These are phyloP conservation scores for Neocloeon triangulifer DNA, from an alignment of 1,140 invertebrate genomes.

Conservation along the genomic window DNA sequence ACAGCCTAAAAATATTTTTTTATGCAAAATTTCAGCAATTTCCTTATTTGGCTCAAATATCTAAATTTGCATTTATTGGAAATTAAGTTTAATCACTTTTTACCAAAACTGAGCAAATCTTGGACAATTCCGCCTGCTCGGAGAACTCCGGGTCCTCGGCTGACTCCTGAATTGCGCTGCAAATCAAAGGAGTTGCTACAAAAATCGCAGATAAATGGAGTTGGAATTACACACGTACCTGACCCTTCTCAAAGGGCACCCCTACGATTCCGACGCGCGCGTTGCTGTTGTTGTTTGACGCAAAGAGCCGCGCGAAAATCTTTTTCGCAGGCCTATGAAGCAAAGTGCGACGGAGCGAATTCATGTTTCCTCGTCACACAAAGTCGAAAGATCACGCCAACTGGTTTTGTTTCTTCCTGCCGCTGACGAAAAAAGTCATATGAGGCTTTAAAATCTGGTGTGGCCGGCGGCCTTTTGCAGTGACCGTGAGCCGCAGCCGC, in stretches of 20 bases:
- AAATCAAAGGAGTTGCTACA: conserved; percentile 4
- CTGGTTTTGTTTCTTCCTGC: too few species aligned
- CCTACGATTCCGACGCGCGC: conserved; percentile 45
- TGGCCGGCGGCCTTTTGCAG: not conserved
- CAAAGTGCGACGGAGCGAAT: too few species aligned
- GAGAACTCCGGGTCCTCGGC: conserved; percentile 15
- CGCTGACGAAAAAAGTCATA: too few species aligned
- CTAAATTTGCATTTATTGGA: too few species aligned
- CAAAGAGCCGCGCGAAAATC: too few species aligned
- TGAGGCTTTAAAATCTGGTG: not conserved
- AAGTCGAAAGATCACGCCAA: too few species aligned
- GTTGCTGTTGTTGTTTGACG: too few species aligned
- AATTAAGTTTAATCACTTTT: too few species aligned
- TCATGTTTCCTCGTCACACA: too few species aligned
- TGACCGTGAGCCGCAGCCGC: not conserved
- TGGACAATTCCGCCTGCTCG: conserved; percentile 15
- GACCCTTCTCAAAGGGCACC: conserved; percentile 52
- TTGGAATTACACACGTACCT: conserved; percentile 2
- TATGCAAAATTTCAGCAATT: too few species aligned
- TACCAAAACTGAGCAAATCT: conserved; percentile 14
- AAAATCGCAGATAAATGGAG: not conserved
- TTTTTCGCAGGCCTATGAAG: too few species aligned
- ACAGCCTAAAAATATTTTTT: conserved; percentile 20
- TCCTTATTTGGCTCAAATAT: too few species aligned
- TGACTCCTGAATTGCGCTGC: conserved; percentile 17